phyloP scores from a whole-genome alignment of 1,140 invertebrate genomes.

The Microplitis mediator region DNA sequence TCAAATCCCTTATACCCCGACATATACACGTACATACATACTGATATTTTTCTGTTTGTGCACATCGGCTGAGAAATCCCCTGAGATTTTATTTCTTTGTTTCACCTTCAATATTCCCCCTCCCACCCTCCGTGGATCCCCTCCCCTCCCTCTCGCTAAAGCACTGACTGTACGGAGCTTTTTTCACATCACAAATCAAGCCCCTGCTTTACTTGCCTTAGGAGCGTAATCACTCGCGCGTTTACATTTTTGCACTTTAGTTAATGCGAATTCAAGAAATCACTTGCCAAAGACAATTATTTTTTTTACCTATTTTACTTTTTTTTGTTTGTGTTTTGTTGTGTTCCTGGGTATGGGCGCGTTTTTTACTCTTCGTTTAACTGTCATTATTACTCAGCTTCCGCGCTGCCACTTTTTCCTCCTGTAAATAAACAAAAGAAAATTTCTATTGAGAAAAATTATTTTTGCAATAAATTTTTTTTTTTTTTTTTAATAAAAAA shows the following conservation, averaged over 20 bases:
- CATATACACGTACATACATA: slow-evolving; percentile 31
- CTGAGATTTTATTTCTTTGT: slow-evolving; percentile 8
- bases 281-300: not conserved
- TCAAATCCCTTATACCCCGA: slow-evolving; percentile 24
- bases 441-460: not conserved
- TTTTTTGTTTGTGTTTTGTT: not conserved
- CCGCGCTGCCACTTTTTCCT: not conserved
- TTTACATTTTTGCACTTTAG: slow-evolving; percentile 3
- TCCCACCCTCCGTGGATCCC: not conserved
- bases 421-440: not conserved
- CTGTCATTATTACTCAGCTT: not conserved
- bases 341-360: too few relatives aligned
- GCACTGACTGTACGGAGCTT: not conserved
- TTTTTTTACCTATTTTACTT: not conserved
- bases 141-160: not conserved
- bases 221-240: not conserved
- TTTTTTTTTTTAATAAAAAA: not conserved
- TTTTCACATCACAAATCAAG: not conserved
- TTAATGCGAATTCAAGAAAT: slow-evolving; percentile 19
- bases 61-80: not conserved
- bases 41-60: slow-evolving; percentile 4
- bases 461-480: not conserved
- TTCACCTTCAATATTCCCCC: not conserved
- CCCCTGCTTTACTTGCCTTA: not conserved
- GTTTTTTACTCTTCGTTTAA: not conserved